Evolutionary conservation across 2,113 vertebrate genomes (phyloP), one percentile per base, ranked within the genome.

Genomic region (Micronycteris hirsuta): DNA sequence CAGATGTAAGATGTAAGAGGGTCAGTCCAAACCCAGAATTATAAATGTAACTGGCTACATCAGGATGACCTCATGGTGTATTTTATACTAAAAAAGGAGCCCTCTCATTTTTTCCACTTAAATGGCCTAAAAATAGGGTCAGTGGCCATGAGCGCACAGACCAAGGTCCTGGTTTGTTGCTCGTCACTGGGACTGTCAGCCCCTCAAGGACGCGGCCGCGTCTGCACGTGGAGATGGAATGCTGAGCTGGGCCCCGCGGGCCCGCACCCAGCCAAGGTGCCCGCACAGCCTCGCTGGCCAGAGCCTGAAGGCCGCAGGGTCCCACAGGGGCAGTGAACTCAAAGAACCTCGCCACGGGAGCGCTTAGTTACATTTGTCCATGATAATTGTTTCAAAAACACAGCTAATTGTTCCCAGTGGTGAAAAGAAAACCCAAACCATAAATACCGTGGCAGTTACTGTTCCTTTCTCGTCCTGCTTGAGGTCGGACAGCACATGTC

Each of bases 161-260:
- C 3, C 7, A 15, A 43, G 26, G n/a, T 7, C 31, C 33, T 68
- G 41, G 5, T 7, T 0, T 43, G 38, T 41, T 12, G 2, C 16
- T 52, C 63, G 31, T 58, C 63, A 5, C n/a, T 7, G 22, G 16
- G 43, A 52, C 63, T 6, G 3, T 26, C n/a, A 17, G 22, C 33
- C 28, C 45, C 71, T n/a, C 11, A 26, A 49, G n/a, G 61, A 61
- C 41, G 11, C 2, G 41, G 26, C 54, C n/a, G 16, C 5, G 1
- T 73, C 49, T 28, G 12, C 19, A 45, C 13, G 7, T 5, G 16
- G 22, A 5, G 41, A 22, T 11, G 63, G 4, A 73, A 52, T 0
- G 4, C 1, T 1, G 52, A 49, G 43, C 6, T 12, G 20, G 49
- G n/a, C 7, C n/a, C 2, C n/a, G n/a, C n/a, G n/a, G n/a, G n/a